Evolutionary conservation across 2,888 invertebrate species (phyloP).

Genomic region (Stenchaetothrips biformis): DNA sequence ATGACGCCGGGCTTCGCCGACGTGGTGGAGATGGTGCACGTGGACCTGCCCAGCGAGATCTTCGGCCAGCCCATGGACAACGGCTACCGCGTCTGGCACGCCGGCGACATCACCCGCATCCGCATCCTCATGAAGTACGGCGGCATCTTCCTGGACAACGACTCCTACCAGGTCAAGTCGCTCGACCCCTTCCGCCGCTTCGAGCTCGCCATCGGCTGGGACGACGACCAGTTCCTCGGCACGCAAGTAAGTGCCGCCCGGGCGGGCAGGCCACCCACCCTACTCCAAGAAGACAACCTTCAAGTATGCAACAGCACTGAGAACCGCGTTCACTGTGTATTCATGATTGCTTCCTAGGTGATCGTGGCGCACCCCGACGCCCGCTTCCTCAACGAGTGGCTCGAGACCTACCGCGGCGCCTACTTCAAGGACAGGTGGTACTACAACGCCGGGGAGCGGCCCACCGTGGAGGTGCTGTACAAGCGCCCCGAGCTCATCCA

Average conservation of each 20-base stretch:
- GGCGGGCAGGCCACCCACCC: too few relatives aligned
- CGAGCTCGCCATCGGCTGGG: slow-evolving; percentile 42
- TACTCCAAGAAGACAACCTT: too few relatives aligned
- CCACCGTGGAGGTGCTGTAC: slow-evolving; percentile 43
- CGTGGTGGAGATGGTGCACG: slow-evolving; percentile 34
- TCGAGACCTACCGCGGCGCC: slow-evolving; percentile 39
- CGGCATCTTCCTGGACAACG: slow-evolving; percentile 44
- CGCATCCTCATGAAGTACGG: slow-evolving; percentile 41
- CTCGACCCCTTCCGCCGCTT: slow-evolving; percentile 41
- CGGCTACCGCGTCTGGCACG: slow-evolving; percentile 39
- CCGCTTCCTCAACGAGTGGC: slow-evolving; percentile 41
- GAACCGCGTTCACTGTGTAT: neutral
- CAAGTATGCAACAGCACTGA: too few relatives aligned
- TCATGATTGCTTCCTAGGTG: slow-evolving; percentile 31
- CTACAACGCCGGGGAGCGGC: slow-evolving; percentile 46
- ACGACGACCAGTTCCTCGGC: slow-evolving; percentile 35
- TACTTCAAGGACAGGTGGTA: slow-evolving; percentile 44
- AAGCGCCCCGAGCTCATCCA: slow-evolving; percentile 43
- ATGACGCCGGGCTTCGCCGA: slow-evolving; percentile 34
- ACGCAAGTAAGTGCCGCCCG: too few relatives aligned
- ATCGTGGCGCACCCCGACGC: slow-evolving; percentile 42
- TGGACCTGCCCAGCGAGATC: slow-evolving; percentile 43
- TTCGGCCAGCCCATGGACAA: slow-evolving; percentile 41
- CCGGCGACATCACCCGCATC: slow-evolving; percentile 37
- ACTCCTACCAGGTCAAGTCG: slow-evolving; percentile 41